Base-by-base conservation (phyloP, 1,140 invertebrate species). In the Drosophila auraria region DNA sequence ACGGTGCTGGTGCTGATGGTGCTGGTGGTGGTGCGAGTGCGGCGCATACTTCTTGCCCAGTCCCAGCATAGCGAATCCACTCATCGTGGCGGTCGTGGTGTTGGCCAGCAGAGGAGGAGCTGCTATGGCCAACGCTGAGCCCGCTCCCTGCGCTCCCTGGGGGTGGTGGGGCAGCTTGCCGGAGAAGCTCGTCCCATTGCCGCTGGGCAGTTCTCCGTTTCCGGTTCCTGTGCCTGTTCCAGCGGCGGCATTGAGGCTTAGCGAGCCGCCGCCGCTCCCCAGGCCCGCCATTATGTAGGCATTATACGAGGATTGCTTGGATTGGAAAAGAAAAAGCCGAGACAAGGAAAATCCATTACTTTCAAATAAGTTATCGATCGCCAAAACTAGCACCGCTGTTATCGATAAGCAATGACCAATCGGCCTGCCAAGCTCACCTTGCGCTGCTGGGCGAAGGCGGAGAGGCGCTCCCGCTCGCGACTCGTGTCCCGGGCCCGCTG, bases 241-340 rank as follows among this genome's bases (percentile, higher is more conserved):
- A 50, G 66, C 72, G 42, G 61, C 69, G 15, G 62, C 49, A 12
- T 69, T 71, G 1, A 89, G 79, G 45, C 87, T 82, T 15, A 87
- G 15, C 4, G 82, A 87, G 5, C 86, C 91, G 20, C 87, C 91
- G 17, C 91, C 87, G 8, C 92, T 82, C 4, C 91, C 91, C 73
- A 92, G 50, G n/a, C 91, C 91, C 47, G 87, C 82, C 82, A 92
- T 87, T 12, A 91, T 54, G 49, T 91, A 91, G 3, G 91, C 86
- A 65, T 92, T 92, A 45, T 92, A 91, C 9, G 82, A 91, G 2
- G 83, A 91, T 84, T 91, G 86, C 91, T 20, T 20, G 20, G 20
- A 20, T 20, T 92, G 53, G 8, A 7, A 5, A 14, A 25, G 45
- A 20, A 11, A 6, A 27, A 0, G 27, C 6, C 5, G 27, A 27